Evolutionary conservation across 2,888 invertebrate genomes (phyloP).

Genomic region (Plebejus anna): DNA sequence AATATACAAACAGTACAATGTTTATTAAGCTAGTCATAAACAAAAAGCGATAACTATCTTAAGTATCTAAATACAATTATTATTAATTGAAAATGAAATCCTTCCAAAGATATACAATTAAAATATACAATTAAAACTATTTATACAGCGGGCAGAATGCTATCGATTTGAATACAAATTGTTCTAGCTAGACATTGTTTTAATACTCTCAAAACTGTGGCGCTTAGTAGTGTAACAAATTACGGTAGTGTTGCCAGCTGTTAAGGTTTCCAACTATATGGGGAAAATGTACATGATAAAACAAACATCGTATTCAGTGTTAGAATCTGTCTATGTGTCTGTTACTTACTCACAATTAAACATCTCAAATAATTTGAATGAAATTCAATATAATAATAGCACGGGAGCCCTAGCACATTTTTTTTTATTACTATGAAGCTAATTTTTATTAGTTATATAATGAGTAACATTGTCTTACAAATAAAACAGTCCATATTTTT

Average conservation of each 20-base stretch:
- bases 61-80: not conserved
- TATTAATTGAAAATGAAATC: not conserved
- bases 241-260: not conserved
- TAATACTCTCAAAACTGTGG: conserved; percentile 55
- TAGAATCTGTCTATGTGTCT: too few relatives aligned
- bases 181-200: conserved; percentile 50
- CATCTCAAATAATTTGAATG: too few relatives aligned
- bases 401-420: too few relatives aligned
- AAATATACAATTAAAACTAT: conserved; percentile 60
- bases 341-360: too few relatives aligned
- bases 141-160: conserved; percentile 60
- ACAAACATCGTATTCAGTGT: too few relatives aligned
- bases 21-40: not conserved
- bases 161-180: conserved; percentile 65
- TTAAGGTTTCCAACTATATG: not conserved
- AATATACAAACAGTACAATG: too few relatives aligned
- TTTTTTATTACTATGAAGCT: too few relatives aligned
- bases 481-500: too few relatives aligned
- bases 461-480: too few relatives aligned
- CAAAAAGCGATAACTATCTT: not conserved
- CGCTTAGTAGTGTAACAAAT: conserved; percentile 62
- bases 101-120: conserved; percentile 33
- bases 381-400: too few relatives aligned
- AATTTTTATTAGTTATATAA: too few relatives aligned
- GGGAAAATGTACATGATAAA: too few relatives aligned